A percentile compares a stretch with the other conserved stretches of the same genome.
phyloP scores from a whole-genome alignment of 2,113 vertebrate species.

The Rhineura floridana region DNA sequence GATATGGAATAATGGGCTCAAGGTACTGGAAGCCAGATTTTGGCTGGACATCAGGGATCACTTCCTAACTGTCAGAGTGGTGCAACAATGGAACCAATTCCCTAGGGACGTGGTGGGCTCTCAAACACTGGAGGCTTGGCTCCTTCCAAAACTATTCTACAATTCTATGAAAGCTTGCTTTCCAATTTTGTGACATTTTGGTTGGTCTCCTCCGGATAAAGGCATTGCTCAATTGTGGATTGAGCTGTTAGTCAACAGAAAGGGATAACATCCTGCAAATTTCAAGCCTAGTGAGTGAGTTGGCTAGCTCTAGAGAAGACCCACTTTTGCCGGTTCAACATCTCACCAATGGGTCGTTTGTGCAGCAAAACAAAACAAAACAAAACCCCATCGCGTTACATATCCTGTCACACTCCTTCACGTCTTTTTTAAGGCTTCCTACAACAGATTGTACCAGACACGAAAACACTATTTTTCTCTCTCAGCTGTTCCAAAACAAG shows the following conservation, averaged over 20 bases:
- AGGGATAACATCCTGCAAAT: neutral
- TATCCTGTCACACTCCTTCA: accelerated
- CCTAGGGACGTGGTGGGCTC: too few relatives aligned
- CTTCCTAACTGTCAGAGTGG: too few relatives aligned
- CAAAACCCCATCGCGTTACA: neutral
- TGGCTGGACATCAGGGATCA: too few relatives aligned
- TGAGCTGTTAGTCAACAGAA: neutral
- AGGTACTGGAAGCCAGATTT: too few relatives aligned
- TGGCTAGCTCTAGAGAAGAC: too few relatives aligned
- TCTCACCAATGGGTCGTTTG: neutral
- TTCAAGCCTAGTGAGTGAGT: neutral
- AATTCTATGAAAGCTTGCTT: too few relatives aligned
- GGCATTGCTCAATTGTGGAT: neutral
- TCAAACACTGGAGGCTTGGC: too few relatives aligned
- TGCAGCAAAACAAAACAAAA: neutral
- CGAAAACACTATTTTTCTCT: neutral
- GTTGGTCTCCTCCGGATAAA: neutral
- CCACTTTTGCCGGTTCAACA: neutral
- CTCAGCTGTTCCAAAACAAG: neutral
- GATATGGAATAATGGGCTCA: too few relatives aligned
- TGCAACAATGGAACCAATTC: too few relatives aligned
- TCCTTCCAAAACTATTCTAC: too few relatives aligned
- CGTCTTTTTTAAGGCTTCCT: neutral
- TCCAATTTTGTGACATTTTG: neutral
- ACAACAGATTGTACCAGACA: neutral